Evolutionary conservation across 2,797 vertebrate species (phyloP).

Genomic region (Eospalax fontanierii): DNA sequence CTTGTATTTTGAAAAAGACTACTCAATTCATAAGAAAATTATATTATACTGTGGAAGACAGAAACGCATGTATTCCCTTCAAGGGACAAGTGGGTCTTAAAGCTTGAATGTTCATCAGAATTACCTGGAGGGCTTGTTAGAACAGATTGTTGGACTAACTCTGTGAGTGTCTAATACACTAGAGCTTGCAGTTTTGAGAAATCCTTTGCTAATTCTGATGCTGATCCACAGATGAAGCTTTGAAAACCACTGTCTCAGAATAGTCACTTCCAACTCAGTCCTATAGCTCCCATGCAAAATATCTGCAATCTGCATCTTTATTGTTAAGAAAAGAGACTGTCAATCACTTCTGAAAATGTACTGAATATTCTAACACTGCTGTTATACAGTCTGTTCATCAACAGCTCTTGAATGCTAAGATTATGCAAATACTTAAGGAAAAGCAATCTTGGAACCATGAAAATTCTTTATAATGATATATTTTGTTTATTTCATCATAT

Average conservation of each 20-base stretch:
- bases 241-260: neutral
- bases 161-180: neutral
- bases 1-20: neutral
- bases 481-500: no score
- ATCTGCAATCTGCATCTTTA: neutral
- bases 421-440: slow-evolving; percentile 57
- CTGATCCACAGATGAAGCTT: neutral
- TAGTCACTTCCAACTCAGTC: neutral
- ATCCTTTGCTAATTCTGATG: neutral
- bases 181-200: neutral
- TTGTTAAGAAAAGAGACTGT: neutral
- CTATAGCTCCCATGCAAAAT: neutral
- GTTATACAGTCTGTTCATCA: slow-evolving; percentile 31
- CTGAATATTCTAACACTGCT: slow-evolving; percentile 32
- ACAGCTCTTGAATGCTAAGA: slow-evolving; percentile 50
- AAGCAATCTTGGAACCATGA: slow-evolving; percentile 35
- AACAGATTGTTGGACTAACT: neutral
- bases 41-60: neutral
- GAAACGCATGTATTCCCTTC: neutral
- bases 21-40: neutral
- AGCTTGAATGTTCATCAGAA: neutral
- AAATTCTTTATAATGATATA: slow-evolving; percentile 59
- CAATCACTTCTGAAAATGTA: slow-evolving; percentile 11
- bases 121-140: neutral
- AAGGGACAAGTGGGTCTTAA: neutral